Evolutionary conservation across 2,113 vertebrate species (phyloP).

Genomic region (Pteruthius melanotis): DNA sequence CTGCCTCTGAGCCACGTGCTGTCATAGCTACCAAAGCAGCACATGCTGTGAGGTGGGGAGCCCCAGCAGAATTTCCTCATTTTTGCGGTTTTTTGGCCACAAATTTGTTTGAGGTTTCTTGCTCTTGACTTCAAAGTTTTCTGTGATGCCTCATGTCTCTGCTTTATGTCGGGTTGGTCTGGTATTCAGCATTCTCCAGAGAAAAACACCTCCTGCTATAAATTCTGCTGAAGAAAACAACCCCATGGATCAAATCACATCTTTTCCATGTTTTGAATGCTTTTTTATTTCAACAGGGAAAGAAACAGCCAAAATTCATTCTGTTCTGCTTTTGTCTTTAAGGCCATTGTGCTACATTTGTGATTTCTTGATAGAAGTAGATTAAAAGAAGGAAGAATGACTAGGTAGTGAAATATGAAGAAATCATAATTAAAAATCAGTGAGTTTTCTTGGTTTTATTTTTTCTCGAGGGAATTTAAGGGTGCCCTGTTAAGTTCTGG

Average conservation of each 20-base stretch:
- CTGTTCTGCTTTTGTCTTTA: not conserved
- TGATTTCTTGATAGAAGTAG: not conserved
- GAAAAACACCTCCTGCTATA: not conserved
- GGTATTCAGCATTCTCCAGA: not conserved
- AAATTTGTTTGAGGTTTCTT: constrained; percentile 4
- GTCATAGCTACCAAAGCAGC: not conserved
- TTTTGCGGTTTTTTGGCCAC: not conserved
- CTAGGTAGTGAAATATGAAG: not conserved
- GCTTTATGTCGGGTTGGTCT: not conserved
- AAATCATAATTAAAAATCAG: not conserved
- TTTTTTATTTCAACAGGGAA: not conserved
- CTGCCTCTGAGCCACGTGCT: fast-evolving
- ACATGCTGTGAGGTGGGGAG: not conserved
- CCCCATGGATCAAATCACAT: not conserved
- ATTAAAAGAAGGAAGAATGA: not conserved
- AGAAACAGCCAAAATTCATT: not conserved
- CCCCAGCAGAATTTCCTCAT: constrained; percentile 4
- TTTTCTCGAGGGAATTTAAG: not conserved
- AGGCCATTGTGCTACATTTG: not conserved
- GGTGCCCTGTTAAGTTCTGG: not conserved
- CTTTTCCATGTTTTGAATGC: not conserved
- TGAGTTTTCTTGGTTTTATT: not conserved
- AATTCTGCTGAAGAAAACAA: not conserved
- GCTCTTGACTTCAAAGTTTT: not conserved
- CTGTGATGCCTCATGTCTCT: not conserved